phyloP scores from a whole-genome alignment of 2,888 invertebrate species.

The Perizoma flavofasciatum region DNA sequence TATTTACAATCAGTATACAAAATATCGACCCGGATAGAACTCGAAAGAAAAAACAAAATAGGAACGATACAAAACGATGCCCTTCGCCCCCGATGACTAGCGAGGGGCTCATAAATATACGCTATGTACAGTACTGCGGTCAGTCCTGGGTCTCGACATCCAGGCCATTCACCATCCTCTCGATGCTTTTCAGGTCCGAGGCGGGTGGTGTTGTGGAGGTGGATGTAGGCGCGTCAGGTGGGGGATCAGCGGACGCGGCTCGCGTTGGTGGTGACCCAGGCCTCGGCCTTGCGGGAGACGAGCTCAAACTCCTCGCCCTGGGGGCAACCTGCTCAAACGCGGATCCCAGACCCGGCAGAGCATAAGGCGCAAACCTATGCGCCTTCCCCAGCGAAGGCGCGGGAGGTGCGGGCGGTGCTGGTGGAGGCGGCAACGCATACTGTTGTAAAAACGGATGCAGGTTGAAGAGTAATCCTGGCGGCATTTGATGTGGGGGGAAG shows the following conservation, averaged over 20 bases:
- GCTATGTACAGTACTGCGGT: slow-evolving; percentile 75
- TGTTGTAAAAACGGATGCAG: slow-evolving; percentile 95
- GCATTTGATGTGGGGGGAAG: slow-evolving; percentile 90
- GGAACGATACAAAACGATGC: slow-evolving; percentile 81
- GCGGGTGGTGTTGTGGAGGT: slow-evolving; percentile 84
- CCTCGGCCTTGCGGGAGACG: slow-evolving; percentile 80
- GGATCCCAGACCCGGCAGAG: slow-evolving; percentile 90
- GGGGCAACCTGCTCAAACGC: slow-evolving; percentile 96
- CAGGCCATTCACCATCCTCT: slow-evolving; percentile 98
- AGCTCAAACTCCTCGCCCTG: slow-evolving; percentile 86
- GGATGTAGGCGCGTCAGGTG: slow-evolving; percentile 82
- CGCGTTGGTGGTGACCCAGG: slow-evolving; percentile 72
- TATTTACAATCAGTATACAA: slow-evolving; percentile 80
- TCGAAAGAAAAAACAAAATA: slow-evolving; percentile 81
- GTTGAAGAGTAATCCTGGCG: slow-evolving; percentile 93
- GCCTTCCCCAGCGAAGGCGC: slow-evolving; percentile 87
- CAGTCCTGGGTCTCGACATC: slow-evolving; percentile 91
- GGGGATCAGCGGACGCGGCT: slow-evolving; percentile 79
- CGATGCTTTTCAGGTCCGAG: slow-evolving; percentile 96
- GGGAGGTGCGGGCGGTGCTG: slow-evolving; percentile 85
- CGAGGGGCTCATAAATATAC: slow-evolving; percentile 72
- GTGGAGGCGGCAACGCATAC: slow-evolving; percentile 90
- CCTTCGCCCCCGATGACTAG: slow-evolving; percentile 50
- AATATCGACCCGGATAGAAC: slow-evolving; percentile 79
- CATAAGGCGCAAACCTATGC: slow-evolving; percentile 94